Conservation (phyloP, 2,113 vertebrate genomes). For the Caranx ignobilis region DNA sequence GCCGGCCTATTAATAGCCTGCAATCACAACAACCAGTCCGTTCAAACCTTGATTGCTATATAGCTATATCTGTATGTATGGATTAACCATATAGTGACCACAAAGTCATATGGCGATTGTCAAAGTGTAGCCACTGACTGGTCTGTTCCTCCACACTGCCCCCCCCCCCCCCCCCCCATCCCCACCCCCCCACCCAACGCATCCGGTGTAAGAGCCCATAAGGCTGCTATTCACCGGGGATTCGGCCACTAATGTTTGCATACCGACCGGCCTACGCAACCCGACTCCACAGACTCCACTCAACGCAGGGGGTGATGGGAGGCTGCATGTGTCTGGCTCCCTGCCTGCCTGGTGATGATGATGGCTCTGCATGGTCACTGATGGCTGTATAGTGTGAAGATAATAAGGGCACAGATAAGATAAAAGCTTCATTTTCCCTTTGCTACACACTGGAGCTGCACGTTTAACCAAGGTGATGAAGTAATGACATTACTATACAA, state of each 20-base stretch:
- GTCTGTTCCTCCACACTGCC: not conserved
- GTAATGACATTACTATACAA: no score
- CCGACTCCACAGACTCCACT: constrained; percentile 36
- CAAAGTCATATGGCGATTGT: no score
- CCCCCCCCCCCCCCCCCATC: not conserved
- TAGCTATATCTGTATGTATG: no score
- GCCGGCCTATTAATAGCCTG: not conserved
- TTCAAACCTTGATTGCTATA: not conserved
- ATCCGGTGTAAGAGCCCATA: constrained; percentile 56
- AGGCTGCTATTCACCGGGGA: constrained; percentile 58
- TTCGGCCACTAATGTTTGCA: constrained; percentile 67
- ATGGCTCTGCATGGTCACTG: not conserved
- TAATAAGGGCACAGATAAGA: no score
- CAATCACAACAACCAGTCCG: not conserved
- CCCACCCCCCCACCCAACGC: not conserved
- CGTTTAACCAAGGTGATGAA: no score
- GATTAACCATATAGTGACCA: no score
- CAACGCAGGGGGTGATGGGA: constrained; percentile 47
- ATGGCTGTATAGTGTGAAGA: no score
- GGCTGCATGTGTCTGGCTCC: constrained; percentile 37
- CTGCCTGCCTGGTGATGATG: constrained; percentile 3
- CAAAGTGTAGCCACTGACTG: no score
- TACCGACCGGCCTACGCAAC: constrained; percentile 66
- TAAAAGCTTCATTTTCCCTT: no score
- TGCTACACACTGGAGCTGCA: no score